A percentile compares a stretch with the other conserved stretches of the same genome.
Evolutionary conservation across 2,797 vertebrate species (phyloP).

Genomic region (Oceanodroma leucorhoa): DNA sequence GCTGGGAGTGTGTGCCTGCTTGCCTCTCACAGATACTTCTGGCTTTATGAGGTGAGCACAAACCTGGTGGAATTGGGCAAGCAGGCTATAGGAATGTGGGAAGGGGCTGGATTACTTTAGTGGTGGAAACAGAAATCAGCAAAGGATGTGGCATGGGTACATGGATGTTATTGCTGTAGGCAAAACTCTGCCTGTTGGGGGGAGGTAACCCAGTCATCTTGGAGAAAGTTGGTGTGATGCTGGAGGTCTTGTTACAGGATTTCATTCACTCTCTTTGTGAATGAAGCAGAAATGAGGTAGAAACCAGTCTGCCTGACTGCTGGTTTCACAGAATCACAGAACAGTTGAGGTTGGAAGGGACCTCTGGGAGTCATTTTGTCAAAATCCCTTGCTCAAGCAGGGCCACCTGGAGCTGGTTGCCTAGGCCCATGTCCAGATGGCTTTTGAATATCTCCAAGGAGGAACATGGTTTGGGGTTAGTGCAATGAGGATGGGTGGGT

Average conservation of each 20-base stretch:
- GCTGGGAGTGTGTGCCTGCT: background rate
- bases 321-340: background rate
- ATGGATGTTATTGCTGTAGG: background rate
- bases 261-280: background rate
- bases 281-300: background rate
- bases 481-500: background rate
- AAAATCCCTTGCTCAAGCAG: fast-evolving
- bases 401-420: background rate
- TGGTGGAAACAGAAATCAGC: fast-evolving
- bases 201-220: too few species aligned
- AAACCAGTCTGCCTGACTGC: background rate
- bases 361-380: background rate
- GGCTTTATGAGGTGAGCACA: background rate
- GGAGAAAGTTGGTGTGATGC: background rate
- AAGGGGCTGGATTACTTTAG: background rate
- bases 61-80: background rate
- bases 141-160: background rate
- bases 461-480: fast-evolving
- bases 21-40: background rate
- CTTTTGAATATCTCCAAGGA: background rate
- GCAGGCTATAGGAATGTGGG: background rate
- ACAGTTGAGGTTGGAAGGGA: background rate
- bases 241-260: background rate
- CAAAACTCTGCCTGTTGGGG: background rate
- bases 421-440: fast-evolving